Base-by-base conservation (phyloP, 2,113 vertebrate species). In the Trematomus loennbergii region DNA sequence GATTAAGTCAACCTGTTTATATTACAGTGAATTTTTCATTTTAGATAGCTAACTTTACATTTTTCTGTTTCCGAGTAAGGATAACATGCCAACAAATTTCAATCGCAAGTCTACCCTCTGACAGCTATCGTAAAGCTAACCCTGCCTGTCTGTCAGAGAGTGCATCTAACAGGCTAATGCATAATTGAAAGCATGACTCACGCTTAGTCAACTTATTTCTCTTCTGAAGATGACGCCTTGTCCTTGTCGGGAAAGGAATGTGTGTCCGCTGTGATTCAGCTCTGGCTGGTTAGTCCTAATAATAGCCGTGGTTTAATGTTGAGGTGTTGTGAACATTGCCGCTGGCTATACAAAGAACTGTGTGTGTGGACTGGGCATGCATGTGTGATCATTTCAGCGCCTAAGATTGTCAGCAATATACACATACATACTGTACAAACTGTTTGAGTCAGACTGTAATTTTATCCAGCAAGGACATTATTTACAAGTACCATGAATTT, bases 401-500 rank as follows among this genome's bases (percentile, higher is more conserved):
- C 33, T 40, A 9, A 8, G 10, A 71, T 20, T 72, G 18, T 79
- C 61, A 72, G 75, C 25, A 43, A 73, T 20, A 62, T 66, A 75
- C 66, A 69, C 17, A 53, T n/a, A 55, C 66, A 58, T 11, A 72
- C 73, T 61, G 15, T 67, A 62, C 74, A 77, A 74, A 61, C 61
- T 71, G 55, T 81, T 78, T 86, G 73, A 90, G 83, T 86, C 69
- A 72, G 45, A 79, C 65, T 87, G 79, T 90, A 75, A 88, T 90
- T 88, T 87, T 84, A 88, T 90, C 88, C 81, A 89, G 72, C 81
- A 83, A 88, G 87, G 87, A 92, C 87, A 91, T 88, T 89, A 91
- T 88, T 89, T 79, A 82, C 84, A 87, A 91, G 77, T 77, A 82
- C 66, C 79, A 84, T 84, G 78, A 87, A 66, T 85, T 54, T 88